Evolutionary conservation across 2,113 vertebrate genomes (phyloP), one percentile per base, ranked within the genome.

Genomic region (Psittacus erithacus): DNA sequence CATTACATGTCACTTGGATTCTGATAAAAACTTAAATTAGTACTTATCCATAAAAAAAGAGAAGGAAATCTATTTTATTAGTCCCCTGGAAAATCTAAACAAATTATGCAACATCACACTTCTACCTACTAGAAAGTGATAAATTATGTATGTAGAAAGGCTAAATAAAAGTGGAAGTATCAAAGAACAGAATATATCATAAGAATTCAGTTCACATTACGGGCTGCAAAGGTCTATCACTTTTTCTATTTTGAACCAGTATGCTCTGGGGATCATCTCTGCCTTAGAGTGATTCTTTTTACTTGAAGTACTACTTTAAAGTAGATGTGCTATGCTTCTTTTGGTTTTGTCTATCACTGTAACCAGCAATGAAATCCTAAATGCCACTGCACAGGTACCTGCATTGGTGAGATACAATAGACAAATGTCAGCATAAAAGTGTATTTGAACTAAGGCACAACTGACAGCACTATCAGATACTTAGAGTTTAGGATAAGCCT

Each of bases 51-150:
- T 77, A 77, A 95, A 95, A 93, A 94, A 95, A 73, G 81, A 81
- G 33, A 91, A 91, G 28, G 20, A 92, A 91, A 87, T 64, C 18
- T 91, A 41, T 86, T 95, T 93, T 95, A 89, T 90, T 82, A 87
- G 67, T 91, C 49, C 59, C 90, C 29, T 62, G 84, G 53, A 91
- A 92, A 91, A 94, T 31, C 71, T 92, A 94, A 95, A 93, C 64
- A 89, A 90, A 88, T 92, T 95, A 95, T 95, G 78, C 82, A 95
- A 75, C 84, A 90, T 87, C 89, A 93, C 85, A 90, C 59, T 79
- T 88, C 81, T n/a, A 86, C 57, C 57, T 87, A 59, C 41, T 77
- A 84, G 49, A 94, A 91, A 80, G 49, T 20, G 64, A 91, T 95
- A 90, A 76, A 90, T 94, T 82, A 82, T 65, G 17, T 41, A 76